Percentiles rank a stretch among this genome's conserved stretches.
These are phyloP conservation scores for Zoanthus solanderi DNA, from an alignment of 92 coral and sea anemone genomes.

Conservation along the genomic window DNA sequence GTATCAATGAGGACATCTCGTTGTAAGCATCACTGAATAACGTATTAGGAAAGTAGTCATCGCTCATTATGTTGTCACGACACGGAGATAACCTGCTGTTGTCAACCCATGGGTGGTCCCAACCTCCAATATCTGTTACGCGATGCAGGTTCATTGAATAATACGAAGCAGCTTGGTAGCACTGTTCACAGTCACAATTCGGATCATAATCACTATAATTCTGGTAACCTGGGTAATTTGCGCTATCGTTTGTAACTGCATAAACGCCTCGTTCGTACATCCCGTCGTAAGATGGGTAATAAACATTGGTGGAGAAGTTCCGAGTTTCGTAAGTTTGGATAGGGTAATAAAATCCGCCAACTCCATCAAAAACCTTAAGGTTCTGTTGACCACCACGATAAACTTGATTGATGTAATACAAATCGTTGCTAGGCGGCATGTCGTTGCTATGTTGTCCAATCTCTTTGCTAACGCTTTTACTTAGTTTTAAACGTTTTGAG, in stretches of 20 bases:
- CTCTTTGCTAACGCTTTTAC: background rate
- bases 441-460: background rate
- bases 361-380: background rate
- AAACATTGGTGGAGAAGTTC: background rate
- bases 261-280: background rate
- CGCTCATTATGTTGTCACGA: background rate
- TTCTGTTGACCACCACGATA: background rate
- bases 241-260: background rate
- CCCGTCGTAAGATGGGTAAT: background rate
- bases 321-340: background rate
- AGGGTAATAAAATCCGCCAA: no score
- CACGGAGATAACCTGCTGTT: background rate
- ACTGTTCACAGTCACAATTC: slow-evolving; percentile 44
- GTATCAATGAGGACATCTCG: slow-evolving; percentile 28
- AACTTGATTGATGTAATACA: background rate
- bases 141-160: background rate
- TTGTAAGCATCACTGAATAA: slow-evolving; percentile 16
- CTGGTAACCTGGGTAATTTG: background rate
- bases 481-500: background rate
- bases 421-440: slow-evolving; percentile 4
- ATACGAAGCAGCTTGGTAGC: slow-evolving; percentile 13
- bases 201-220: background rate
- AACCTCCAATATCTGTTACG: background rate
- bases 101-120: background rate
- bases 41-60: background rate